Evolutionary conservation across 2,888 invertebrate species (phyloP).

Genomic region (Schrankia costaestrigalis): DNA sequence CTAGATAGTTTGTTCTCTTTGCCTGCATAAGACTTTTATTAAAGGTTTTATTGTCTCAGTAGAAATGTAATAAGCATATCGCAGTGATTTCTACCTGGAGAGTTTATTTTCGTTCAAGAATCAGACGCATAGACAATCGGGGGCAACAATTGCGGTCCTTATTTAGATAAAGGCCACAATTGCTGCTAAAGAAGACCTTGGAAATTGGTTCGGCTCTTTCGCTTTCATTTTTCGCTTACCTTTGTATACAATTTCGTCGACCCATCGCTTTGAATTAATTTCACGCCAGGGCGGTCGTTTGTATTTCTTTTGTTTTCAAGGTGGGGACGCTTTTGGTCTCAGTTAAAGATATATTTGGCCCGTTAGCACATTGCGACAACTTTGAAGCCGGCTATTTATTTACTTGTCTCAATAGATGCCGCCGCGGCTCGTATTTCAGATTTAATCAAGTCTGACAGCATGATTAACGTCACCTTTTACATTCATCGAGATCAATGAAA

Average conservation of each 20-base stretch:
- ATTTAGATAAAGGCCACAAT: conserved; percentile 35
- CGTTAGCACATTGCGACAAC: conserved; percentile 71
- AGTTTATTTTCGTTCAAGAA: too few species aligned
- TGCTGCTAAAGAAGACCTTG: conserved; percentile 58
- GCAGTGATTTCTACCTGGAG: too few species aligned
- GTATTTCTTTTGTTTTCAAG: conserved; percentile 70
- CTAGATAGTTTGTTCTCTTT: too few species aligned
- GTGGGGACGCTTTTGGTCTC: conserved; percentile 56
- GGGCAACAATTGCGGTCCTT: conserved; percentile 52
- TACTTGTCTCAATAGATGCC: conserved; percentile 67
- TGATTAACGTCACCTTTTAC: conserved; percentile 68
- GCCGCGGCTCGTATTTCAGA: conserved; percentile 67
- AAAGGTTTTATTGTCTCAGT: too few species aligned
- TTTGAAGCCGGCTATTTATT: conserved; percentile 70
- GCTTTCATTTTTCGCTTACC: conserved; percentile 68
- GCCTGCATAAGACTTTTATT: too few species aligned
- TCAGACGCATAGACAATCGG: conserved; percentile 48
- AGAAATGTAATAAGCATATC: too few species aligned
- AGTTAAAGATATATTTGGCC: conserved; percentile 67
- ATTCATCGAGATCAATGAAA: conserved; percentile 55
- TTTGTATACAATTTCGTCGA: conserved; percentile 68
- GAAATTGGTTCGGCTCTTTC: conserved; percentile 61
- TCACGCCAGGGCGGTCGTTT: conserved; percentile 65
- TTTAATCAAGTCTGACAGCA: conserved; percentile 71
- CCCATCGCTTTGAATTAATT: conserved; percentile 73